Base-by-base conservation (phyloP, 2,113 vertebrate species). In the Urocolius indicus region DNA sequence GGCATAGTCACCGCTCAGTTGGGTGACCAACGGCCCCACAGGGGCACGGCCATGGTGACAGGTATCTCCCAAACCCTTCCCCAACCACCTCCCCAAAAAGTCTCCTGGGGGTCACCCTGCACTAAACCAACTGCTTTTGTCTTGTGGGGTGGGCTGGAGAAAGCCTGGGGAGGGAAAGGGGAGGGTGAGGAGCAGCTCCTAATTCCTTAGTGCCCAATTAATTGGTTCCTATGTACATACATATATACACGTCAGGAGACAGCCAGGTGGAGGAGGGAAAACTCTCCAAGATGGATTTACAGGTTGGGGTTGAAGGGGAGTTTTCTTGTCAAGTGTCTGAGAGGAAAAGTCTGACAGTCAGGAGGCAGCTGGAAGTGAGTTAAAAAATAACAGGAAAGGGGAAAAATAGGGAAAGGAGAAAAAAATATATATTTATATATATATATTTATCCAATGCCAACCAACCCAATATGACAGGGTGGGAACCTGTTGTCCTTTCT, bases 171-270 rank as follows among this genome's bases (percentile, higher is more conserved):
- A 12, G 38, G 38, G 38, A 41, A 41, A 41, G 63, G 76, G 46
- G 23, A 62, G 15, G n/a, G 9, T 5, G 30, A 52, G 58, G 34
- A 87, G 83, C 52, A 67, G 80, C 36, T 58, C 63, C 76, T 7
- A 16, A 57, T 86, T 59, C 76, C 78, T 88, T 79, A 90, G 86
- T 32, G 89, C 84, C 84, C 52, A 90, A n/a, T 73, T 71, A 84
- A 86, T 51, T 73, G 69, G 41, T 86, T 96, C 91, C 67, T 90
- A 95, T 69, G 13, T 82, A 77, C 71, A 91, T 57, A 89, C 77
- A 81, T 51, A 61, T 9, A 83, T 32, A 26, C 0, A 26, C 45
- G 23, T 38, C 20, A 2, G 77, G 43, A 67, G 46, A 38, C 57
- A 73, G 41, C 6, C 24, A 8, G 52, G 5, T 9, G 84, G 24